phyloP scores from a whole-genome alignment of 2,113 vertebrate genomes.

The Orthonyx spaldingii region DNA sequence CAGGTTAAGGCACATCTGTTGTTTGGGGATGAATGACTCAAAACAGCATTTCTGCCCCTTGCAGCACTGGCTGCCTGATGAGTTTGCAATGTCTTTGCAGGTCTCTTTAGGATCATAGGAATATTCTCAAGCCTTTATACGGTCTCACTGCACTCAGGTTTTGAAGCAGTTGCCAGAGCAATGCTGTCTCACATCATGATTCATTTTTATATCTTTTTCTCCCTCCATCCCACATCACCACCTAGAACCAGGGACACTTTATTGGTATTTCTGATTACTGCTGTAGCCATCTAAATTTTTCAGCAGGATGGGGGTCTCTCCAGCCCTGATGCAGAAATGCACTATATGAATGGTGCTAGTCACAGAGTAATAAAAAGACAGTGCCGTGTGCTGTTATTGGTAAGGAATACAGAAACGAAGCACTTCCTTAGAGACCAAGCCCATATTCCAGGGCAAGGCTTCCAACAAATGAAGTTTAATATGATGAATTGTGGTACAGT shows the following conservation, averaged over 20 bases:
- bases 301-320: constrained; percentile 69
- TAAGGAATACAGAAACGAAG: constrained; percentile 67
- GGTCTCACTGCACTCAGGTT: constrained; percentile 63
- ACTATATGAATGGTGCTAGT: constrained; percentile 40
- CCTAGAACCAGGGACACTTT: constrained; percentile 75
- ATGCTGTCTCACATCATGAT: constrained; percentile 76
- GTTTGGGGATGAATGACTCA: constrained; percentile 41
- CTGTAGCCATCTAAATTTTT: constrained; percentile 79
- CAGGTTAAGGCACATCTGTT: constrained; percentile 23
- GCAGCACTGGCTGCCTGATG: constrained; percentile 9
- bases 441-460: constrained; percentile 70
- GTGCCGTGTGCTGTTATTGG: constrained; percentile 32
- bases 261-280: constrained; percentile 82
- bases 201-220: constrained; percentile 82
- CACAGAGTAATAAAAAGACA: constrained; percentile 72
- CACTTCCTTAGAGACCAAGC: constrained; percentile 69
- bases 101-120: constrained; percentile 66
- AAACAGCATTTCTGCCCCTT: constrained; percentile 41
- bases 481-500: constrained; percentile 70
- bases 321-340: constrained; percentile 64
- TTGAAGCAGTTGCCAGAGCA: constrained; percentile 74
- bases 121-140: constrained; percentile 69
- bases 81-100: constrained; percentile 58
- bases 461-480: constrained; percentile 75
- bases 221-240: constrained; percentile 76